Evolutionary conservation across 2,797 vertebrate genomes (phyloP), one percentile per base, ranked within the genome.

Genomic region (Phaenicophaeus curvirostris): DNA sequence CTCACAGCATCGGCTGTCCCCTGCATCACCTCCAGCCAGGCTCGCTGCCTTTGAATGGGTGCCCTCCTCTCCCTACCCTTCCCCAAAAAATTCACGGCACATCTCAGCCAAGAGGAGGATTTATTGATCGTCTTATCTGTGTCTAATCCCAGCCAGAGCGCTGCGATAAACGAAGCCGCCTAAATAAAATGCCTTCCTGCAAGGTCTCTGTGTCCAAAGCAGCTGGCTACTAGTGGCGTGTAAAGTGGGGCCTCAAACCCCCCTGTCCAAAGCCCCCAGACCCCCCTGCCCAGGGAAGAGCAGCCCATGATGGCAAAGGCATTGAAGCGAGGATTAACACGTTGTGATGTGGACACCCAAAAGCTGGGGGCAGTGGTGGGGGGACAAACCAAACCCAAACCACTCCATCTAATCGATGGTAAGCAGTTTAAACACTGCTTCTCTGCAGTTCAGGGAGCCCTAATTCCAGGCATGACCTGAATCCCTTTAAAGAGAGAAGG

Each of bases 381-480:
- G 74, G 63, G 27, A 66, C 63, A 59, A 85, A 89, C 39, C 91
- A 89, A 87, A 78, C 50, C 93, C 76, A 39, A 78, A 72, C 46
- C 84, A 77, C 66, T 94, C 83, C 74, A 82, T 48, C 87, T 86
- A 78, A 95, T 90, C 25, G 2, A 86, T 84, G 57, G 82, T 86
- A 95, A 96, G 91, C 91, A 92, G 94, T 94, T 94, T 94, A 94
- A 93, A 91, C 16, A 4, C 58, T 48, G 75, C 48, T 87, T 24
- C 82, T 59, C 66, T 55, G 89, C 92, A 78, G 82, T 92, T 78
- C 92, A 72, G 91, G 87, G 66, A 96, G 91, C 66, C 91, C 93
- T 95, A 94, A 95, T 95, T 95, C 96, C 91, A 84, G 79, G 78
- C 85, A 31, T 94, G 92, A 95, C 95, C 95, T 87, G 89, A 96